These are phyloP conservation scores for Amphipyra berbera DNA, from an alignment of 2,888 invertebrate species.

Conservation along the genomic window DNA sequence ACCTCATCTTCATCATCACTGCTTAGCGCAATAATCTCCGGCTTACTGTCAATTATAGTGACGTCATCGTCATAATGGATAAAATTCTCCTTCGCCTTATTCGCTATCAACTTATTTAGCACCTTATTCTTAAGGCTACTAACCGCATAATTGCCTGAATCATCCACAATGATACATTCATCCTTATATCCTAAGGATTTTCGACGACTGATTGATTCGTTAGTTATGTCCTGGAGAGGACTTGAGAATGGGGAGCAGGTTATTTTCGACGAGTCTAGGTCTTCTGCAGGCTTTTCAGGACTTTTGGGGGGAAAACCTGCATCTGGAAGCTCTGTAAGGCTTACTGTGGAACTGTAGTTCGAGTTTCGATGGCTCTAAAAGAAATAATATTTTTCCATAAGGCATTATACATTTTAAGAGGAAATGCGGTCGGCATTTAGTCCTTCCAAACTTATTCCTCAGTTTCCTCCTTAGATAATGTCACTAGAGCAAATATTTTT, in stretches of 20 bases:
- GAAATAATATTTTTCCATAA: not conserved
- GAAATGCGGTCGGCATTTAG: no score
- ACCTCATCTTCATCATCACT: conserved; percentile 85
- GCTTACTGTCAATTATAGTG: conserved; percentile 76
- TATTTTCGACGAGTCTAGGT: conserved; percentile 66
- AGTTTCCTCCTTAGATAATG: no score
- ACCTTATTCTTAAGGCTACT: conserved; percentile 58
- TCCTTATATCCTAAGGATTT: conserved; percentile 38
- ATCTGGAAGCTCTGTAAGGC: conserved; percentile 62
- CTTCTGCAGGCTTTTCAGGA: conserved; percentile 44
- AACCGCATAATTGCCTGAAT: conserved; percentile 48
- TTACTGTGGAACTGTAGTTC: conserved; percentile 55
- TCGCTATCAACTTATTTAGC: conserved; percentile 54
- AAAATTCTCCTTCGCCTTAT: conserved; percentile 63
- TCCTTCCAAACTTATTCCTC: no score
- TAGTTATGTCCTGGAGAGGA: conserved; percentile 73
- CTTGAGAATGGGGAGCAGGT: conserved; percentile 80
- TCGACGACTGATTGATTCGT: conserved; percentile 42
- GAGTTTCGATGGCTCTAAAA: conserved; percentile 67
- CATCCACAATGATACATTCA: conserved; percentile 55
- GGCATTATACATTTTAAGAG: no score
- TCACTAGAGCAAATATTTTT: no score
- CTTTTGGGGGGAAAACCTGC: conserved; percentile 17
- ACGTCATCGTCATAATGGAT: conserved; percentile 77
- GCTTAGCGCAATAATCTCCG: conserved; percentile 83